A percentile compares a stretch with the other conserved stretches of the same genome.
These are phyloP conservation scores for Nicator chloris DNA, from an alignment of 2,113 vertebrate genomes.

Conservation along the genomic window DNA sequence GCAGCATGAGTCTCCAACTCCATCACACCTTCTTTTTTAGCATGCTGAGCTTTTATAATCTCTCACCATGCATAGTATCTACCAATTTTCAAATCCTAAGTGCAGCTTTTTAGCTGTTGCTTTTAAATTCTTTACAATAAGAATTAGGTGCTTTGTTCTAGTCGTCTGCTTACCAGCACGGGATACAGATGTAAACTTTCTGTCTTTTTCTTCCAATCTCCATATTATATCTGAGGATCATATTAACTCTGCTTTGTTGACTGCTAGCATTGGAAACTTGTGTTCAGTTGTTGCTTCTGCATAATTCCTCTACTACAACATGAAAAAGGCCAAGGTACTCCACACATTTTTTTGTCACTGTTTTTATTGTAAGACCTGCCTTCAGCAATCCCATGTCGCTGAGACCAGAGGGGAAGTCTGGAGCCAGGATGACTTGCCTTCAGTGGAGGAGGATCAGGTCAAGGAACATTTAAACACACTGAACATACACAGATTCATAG, in stretches of 20 bases:
- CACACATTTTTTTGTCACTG: neutral
- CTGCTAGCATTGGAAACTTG: neutral
- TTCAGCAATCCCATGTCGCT: neutral
- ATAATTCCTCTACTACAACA: neutral
- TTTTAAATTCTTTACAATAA: neutral
- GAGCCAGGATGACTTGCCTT: neutral
- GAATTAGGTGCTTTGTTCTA: neutral
- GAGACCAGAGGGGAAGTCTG: neutral
- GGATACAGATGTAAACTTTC: neutral
- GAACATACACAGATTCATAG: neutral
- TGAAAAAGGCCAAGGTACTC: neutral
- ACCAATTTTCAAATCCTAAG: neutral
- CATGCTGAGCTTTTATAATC: neutral
- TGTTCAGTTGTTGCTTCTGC: neutral
- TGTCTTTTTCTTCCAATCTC: neutral
- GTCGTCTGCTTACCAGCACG: neutral
- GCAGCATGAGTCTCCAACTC: neutral
- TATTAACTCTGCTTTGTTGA: neutral
- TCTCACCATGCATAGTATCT: neutral
- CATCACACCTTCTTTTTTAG: neutral
- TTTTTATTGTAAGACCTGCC: neutral
- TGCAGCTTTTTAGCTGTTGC: neutral
- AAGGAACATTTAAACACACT: neutral
- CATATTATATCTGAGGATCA: neutral
- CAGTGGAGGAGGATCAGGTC: neutral